phyloP scores from a whole-genome alignment of 2,797 vertebrate genomes.

The Aphelocoma californica region DNA sequence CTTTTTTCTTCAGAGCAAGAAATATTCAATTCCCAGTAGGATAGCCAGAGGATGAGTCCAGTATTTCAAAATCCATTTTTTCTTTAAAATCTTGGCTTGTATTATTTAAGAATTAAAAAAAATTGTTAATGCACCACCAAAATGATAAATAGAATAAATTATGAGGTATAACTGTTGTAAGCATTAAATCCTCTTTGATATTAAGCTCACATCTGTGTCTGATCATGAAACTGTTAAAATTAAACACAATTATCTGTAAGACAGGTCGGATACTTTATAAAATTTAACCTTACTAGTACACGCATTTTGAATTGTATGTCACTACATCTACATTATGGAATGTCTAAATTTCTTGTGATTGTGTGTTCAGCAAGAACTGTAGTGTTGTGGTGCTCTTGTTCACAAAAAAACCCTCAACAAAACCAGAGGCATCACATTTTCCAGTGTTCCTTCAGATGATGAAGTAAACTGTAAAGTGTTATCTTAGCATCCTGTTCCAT shows the following conservation, averaged over 20 bases:
- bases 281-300: conserved; percentile 32
- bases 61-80: background rate
- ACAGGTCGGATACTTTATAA: conserved; percentile 40
- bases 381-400: conserved; percentile 10
- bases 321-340: conserved; percentile 30
- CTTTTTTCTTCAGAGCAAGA: background rate
- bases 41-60: background rate
- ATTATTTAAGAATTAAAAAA: background rate
- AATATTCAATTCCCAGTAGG: background rate
- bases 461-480: background rate
- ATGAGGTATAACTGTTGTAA: background rate
- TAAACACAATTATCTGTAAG: conserved; percentile 52
- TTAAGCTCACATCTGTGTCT: conserved; percentile 74
- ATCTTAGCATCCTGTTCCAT: background rate
- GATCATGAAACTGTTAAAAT: conserved; percentile 62
- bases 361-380: conserved; percentile 36
- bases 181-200: conserved; percentile 58
- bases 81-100: background rate
- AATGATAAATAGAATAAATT: conserved; percentile 34
- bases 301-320: background rate
- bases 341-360: conserved; percentile 49
- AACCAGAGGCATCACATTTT: background rate
- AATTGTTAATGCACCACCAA: background rate
- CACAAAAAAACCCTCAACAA: background rate
- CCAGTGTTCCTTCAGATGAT: background rate